A percentile compares a stretch with the other conserved stretches of the same genome.
These are phyloP conservation scores for Propithecus deckenii DNA, from an alignment of 2,797 vertebrate species.

Conservation along the genomic window DNA sequence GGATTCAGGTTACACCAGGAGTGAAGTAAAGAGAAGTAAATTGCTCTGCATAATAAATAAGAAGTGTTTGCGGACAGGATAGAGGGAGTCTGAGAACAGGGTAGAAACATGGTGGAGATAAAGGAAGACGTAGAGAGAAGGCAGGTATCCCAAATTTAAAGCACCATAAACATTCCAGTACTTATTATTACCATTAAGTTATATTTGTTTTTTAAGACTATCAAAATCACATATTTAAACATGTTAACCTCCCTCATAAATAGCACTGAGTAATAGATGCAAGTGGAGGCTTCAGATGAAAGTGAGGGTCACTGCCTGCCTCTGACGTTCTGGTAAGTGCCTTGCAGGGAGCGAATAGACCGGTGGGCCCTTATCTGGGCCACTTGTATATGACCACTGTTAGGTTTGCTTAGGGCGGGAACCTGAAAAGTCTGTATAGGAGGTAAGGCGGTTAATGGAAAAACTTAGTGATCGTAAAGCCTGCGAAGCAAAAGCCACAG, in stretches of 20 bases:
- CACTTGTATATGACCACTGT: not conserved
- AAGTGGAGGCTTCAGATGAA: not conserved
- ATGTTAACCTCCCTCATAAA: not conserved
- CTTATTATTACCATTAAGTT: not conserved
- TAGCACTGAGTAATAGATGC: not conserved
- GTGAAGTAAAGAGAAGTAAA: not conserved
- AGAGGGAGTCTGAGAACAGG: not conserved
- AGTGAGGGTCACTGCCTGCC: not conserved
- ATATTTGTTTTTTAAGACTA: not conserved
- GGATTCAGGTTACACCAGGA: not conserved
- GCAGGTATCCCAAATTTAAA: not conserved
- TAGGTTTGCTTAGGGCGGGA: too few relatives aligned
- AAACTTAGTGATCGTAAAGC: too few relatives aligned
- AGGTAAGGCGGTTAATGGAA: too few relatives aligned
- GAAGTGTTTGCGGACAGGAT: not conserved
- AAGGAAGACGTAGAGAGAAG: not conserved
- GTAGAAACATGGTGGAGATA: not conserved
- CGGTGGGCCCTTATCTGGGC: not conserved
- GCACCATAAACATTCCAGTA: not conserved
- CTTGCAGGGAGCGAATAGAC: not conserved
- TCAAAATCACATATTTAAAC: not conserved
- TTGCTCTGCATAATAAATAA: not conserved
- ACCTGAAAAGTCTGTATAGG: too few relatives aligned
- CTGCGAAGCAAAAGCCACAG: too few relatives aligned
- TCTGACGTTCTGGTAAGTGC: not conserved